Percentiles rank a stretch among this genome's conserved stretches.
Evolutionary conservation across 1,140 invertebrate species (phyloP).

Genomic region (Drosophila kohkoa): DNA sequence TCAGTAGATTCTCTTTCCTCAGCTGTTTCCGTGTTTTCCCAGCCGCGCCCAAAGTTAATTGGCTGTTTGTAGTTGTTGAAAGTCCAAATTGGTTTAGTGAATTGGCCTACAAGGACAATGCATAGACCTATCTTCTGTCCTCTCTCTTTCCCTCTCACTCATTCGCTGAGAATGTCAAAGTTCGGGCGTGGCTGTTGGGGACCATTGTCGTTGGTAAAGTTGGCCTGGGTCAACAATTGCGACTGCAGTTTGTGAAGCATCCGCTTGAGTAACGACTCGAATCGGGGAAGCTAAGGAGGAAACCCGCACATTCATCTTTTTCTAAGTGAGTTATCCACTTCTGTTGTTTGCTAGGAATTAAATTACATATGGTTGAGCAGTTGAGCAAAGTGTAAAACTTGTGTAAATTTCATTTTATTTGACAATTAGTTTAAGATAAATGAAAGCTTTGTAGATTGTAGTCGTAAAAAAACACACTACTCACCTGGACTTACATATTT

Average conservation of each 20-base stretch:
- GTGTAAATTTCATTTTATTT: conserved; percentile 57
- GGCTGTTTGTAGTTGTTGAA: conserved; percentile 67
- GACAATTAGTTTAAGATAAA: conserved; percentile 32
- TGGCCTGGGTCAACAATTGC: conserved; percentile 11
- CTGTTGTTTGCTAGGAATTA: conserved; percentile 60
- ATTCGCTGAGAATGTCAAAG: conserved; percentile 56
- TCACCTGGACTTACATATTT: too few relatives aligned
- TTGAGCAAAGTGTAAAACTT: conserved; percentile 47
- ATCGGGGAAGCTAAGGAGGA: not conserved
- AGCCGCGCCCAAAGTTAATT: conserved; percentile 68
- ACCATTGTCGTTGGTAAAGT: conserved; percentile 32
- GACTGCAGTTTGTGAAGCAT: conserved; percentile 47
- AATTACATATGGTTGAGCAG: conserved; percentile 56
- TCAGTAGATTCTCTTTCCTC: not conserved
- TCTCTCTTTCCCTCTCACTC: not conserved
- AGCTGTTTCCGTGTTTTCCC: conserved; percentile 61
- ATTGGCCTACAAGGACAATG: conserved; percentile 41
- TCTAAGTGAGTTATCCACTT: not conserved
- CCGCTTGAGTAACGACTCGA: not conserved
- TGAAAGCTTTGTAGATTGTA: conserved; percentile 33
- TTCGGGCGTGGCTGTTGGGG: conserved; percentile 47
- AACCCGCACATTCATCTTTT: conserved; percentile 45
- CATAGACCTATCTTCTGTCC: conserved; percentile 27
- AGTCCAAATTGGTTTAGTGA: conserved; percentile 67
- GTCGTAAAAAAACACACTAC: conserved; percentile 7